Evolutionary conservation across 2,797 vertebrate species (phyloP).

Genomic region (Phoebastria nigripes): DNA sequence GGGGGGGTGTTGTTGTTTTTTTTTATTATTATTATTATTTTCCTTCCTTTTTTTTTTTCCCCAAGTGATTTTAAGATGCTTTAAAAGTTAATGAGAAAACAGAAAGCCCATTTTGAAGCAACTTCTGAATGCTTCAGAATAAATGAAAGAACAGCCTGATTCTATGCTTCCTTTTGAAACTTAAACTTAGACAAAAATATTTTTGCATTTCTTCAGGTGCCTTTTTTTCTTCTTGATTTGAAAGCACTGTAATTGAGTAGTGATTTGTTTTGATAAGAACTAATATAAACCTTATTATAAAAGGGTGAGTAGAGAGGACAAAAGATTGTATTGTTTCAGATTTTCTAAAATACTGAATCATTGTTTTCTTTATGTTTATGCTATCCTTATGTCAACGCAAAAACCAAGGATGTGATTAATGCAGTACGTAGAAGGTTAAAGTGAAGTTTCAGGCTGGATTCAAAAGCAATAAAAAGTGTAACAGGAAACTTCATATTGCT

Average conservation of each 20-base stretch:
- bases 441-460: background rate
- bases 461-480: conserved; percentile 75
- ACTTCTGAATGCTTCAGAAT: background rate
- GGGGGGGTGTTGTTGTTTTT: background rate
- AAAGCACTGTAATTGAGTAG: background rate
- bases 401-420: background rate
- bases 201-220: background rate
- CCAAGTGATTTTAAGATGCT: background rate
- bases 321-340: background rate
- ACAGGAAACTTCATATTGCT: conserved; percentile 80
- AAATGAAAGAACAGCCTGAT: background rate
- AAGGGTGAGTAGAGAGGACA: background rate
- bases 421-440: background rate
- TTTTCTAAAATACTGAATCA: background rate
- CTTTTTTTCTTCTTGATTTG: background rate
- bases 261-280: conserved; percentile 10
- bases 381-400: background rate
- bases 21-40: background rate
- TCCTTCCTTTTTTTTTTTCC: background rate
- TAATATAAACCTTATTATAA: background rate
- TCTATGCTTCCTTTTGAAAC: background rate
- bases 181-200: background rate
- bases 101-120: background rate
- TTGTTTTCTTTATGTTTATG: background rate
- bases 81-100: background rate